phyloP scores from a whole-genome alignment of 64 coral and sea anemone species.

The Montipora sp. region DNA sequence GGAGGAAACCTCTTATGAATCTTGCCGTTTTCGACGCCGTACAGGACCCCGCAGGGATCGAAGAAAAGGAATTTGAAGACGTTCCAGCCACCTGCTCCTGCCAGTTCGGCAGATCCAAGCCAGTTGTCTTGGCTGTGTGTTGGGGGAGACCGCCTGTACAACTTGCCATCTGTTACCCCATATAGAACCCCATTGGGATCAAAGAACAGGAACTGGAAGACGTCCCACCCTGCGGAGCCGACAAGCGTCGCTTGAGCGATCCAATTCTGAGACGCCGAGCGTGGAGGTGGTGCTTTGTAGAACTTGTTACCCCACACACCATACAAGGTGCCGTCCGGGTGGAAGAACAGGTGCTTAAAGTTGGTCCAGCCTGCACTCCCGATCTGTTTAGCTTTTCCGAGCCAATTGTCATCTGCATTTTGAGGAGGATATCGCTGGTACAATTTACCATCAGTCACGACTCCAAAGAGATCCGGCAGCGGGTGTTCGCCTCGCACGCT shows the following conservation, averaged over 20 bases:
- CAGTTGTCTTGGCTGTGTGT: neutral
- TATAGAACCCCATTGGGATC: conserved; percentile 14
- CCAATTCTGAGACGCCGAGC: neutral
- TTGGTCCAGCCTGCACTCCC: neutral
- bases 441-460: conserved; percentile 3
- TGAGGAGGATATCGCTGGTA: neutral
- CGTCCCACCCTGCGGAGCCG: neutral
- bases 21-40: conserved; percentile 21
- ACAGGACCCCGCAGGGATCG: neutral
- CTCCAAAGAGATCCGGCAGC: neutral
- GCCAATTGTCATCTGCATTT: neutral
- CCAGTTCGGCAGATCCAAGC: neutral
- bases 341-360: conserved; percentile 6
- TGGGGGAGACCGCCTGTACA: neutral
- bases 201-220: conserved; percentile 25
- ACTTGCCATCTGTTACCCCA: neutral
- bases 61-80: conserved; percentile 32
- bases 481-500: neutral
- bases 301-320: conserved; percentile 16
- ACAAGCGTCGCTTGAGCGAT: conserved; percentile 12
- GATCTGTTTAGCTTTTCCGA: neutral
- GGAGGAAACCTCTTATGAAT: neutral
- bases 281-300: conserved; percentile 4
- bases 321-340: conserved; percentile 27
- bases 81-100: neutral